Evolutionary conservation across 2,888 invertebrate genomes (phyloP).

Genomic region (Bombylius major): DNA sequence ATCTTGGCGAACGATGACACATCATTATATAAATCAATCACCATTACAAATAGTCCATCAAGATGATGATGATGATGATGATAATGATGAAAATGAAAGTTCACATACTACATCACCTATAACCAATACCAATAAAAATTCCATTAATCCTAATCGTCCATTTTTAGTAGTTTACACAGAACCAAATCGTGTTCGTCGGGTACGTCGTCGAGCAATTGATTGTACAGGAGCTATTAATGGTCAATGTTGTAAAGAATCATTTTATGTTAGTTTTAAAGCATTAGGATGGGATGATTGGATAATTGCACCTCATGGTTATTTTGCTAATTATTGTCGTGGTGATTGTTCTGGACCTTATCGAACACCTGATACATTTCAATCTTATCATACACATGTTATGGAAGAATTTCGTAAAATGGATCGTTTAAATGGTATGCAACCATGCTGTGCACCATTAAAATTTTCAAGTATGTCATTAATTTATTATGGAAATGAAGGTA

Average conservation of each 20-base stretch:
- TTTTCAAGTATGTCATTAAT: slow-evolving; percentile 87
- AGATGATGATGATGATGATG: too few species aligned
- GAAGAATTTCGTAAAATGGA: slow-evolving; percentile 76
- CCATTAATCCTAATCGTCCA: slow-evolving; percentile 54
- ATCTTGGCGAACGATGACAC: too few species aligned
- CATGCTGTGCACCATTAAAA: slow-evolving; percentile 85
- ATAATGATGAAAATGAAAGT: too few species aligned
- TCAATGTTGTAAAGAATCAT: slow-evolving; percentile 79
- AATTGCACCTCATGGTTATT: slow-evolving; percentile 79
- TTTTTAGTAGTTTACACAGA: slow-evolving; percentile 73
- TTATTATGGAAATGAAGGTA: slow-evolving; percentile 76
- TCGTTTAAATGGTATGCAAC: slow-evolving; percentile 64
- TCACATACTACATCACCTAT: too few species aligned
- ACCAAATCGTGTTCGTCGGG: slow-evolving; percentile 51
- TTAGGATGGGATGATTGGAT: slow-evolving; percentile 95
- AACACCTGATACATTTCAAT: slow-evolving; percentile 70
- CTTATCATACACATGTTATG: slow-evolving; percentile 82
- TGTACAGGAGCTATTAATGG: slow-evolving; percentile 54
- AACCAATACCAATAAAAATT: too few species aligned
- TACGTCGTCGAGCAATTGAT: slow-evolving; percentile 71
- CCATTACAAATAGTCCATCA: too few species aligned
- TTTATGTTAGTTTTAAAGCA: slow-evolving; percentile 83
- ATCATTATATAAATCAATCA: too few species aligned
- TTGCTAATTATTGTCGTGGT: slow-evolving; percentile 87
- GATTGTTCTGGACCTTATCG: slow-evolving; percentile 66